phyloP scores from a whole-genome alignment of 2,797 vertebrate genomes.

The Hydrolagus colliei region DNA sequence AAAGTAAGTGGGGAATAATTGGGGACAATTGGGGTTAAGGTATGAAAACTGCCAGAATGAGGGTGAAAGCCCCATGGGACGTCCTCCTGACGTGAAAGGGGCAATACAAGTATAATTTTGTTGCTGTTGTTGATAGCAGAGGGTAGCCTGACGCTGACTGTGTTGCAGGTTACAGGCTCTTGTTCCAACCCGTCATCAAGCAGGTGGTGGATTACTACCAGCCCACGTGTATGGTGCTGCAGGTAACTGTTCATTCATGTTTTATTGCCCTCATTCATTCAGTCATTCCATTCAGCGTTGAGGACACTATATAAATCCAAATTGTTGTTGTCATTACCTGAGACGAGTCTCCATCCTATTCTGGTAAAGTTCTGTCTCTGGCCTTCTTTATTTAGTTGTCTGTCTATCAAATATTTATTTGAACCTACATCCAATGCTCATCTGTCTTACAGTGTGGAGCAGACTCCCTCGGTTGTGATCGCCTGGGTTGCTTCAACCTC shows the following conservation, averaged over 20 bases:
- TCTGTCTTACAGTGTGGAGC: constrained; percentile 75
- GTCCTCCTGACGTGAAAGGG: no score
- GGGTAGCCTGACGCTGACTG: no score
- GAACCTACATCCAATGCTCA: neutral
- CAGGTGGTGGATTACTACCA: constrained; percentile 97
- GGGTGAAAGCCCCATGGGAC: no score
- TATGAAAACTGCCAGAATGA: no score
- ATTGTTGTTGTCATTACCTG: neutral
- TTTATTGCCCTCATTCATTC: no score
- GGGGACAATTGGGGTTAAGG: no score
- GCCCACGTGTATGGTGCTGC: constrained; percentile 93
- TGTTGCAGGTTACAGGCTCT: constrained; percentile 81
- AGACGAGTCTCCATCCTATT: no score
- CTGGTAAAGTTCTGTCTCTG: neutral
- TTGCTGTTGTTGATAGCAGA: no score
- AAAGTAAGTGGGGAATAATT: constrained; percentile 64
- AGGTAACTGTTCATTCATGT: constrained; percentile 58
- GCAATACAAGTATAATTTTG: no score
- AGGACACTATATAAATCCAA: neutral
- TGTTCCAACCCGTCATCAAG: constrained; percentile 96
- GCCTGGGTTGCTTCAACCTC: constrained; percentile 94
- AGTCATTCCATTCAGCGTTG: no score
- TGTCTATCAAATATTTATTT: no score
- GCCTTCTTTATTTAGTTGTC: neutral
- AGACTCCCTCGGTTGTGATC: constrained; percentile 90